Percentiles rank a stretch among this genome's conserved stretches.
phyloP scores from a whole-genome alignment of 2,113 vertebrate genomes.

The Eudorcas thomsonii region DNA sequence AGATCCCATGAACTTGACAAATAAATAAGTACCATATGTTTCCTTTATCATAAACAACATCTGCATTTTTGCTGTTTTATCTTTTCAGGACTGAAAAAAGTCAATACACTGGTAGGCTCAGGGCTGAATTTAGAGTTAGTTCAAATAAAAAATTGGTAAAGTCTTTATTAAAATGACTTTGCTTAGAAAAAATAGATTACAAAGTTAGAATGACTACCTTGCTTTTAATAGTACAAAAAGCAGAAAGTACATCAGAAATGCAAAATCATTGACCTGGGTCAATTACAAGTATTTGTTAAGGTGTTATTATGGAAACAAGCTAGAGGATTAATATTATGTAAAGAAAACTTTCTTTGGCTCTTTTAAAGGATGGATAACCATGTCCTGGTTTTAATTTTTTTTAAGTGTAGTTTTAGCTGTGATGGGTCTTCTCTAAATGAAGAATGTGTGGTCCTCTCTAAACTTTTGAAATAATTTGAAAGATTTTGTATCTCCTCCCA shows the following conservation, averaged over 20 bases:
- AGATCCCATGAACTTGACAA: constrained; percentile 14
- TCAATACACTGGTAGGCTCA: background rate
- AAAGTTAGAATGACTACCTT: background rate
- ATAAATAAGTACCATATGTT: background rate
- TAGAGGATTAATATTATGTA: background rate
- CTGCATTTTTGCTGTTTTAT: constrained; percentile 12
- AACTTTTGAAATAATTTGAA: constrained; percentile 37
- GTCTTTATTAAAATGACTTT: background rate
- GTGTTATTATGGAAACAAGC: constrained; percentile 10
- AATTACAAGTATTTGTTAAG: background rate
- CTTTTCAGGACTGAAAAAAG: background rate
- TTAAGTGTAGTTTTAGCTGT: background rate
- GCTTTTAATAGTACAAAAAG: background rate
- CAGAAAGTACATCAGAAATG: background rate
- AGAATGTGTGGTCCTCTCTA: background rate
- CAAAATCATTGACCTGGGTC: background rate
- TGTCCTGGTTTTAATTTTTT: background rate
- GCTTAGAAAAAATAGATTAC: background rate
- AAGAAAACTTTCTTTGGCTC: background rate
- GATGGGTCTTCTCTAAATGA: background rate
- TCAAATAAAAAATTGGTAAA: background rate
- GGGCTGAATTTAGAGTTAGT: constrained; percentile 14
- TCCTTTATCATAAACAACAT: background rate
- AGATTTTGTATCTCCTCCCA: background rate
- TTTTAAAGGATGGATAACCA: background rate